Percentiles rank a stretch among this genome's conserved stretches.
phyloP scores from a whole-genome alignment of 92 coral and sea anemone genomes.

The Siderastrea radians region DNA sequence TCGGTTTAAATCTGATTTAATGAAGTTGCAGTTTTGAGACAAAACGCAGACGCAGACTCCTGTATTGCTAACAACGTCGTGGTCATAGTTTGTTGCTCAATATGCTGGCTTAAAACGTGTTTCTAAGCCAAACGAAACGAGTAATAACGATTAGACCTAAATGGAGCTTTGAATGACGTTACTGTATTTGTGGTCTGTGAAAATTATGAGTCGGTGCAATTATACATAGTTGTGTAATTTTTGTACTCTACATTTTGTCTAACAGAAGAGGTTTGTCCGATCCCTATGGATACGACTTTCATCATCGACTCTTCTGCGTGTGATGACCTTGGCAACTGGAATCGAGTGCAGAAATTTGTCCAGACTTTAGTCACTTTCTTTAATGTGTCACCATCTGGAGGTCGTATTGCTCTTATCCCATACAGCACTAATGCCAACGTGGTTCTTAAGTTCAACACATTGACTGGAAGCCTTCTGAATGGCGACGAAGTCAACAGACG shows the following conservation, averaged over 20 bases:
- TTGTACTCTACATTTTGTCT: neutral
- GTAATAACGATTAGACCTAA: no score
- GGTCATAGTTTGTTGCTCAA: no score
- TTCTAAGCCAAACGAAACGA: no score
- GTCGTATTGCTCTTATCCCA: slow-evolving; percentile 77
- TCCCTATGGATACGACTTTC: slow-evolving; percentile 79
- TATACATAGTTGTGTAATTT: no score
- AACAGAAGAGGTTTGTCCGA: slow-evolving; percentile 67
- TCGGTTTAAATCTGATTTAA: no score
- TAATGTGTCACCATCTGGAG: slow-evolving; percentile 70
- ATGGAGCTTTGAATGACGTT: no score
- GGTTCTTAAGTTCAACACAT: slow-evolving; percentile 74
- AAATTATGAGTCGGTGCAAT: no score
- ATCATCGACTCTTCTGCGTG: slow-evolving; percentile 84
- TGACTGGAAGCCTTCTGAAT: slow-evolving; percentile 70
- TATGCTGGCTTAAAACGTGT: no score
- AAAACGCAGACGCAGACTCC: no score
- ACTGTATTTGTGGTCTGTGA: no score
- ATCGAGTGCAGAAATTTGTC: slow-evolving; percentile 70
- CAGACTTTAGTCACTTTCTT: slow-evolving; percentile 67
- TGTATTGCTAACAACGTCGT: no score
- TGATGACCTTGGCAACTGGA: slow-evolving; percentile 75
- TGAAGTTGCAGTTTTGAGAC: no score
- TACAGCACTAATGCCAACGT: slow-evolving; percentile 62
- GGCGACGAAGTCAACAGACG: slow-evolving; percentile 68